Evolutionary conservation across 2,888 invertebrate genomes (phyloP).

Genomic region (Laspeyria flexula): DNA sequence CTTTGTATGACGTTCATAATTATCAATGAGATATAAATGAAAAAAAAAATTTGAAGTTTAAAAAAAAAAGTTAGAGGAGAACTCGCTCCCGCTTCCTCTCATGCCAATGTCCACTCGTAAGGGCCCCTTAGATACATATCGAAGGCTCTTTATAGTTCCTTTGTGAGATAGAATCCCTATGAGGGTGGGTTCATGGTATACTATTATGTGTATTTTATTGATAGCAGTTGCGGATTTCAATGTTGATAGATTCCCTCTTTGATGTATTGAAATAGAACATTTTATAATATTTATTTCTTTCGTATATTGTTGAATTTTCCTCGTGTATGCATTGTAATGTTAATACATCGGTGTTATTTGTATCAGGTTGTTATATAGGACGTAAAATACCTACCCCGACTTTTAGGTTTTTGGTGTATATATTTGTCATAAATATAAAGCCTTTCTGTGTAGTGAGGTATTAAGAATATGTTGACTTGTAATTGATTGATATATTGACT

Average conservation of each 20-base stretch:
- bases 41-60: too few relatives aligned
- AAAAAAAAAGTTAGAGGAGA: too few relatives aligned
- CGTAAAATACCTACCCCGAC: too few relatives aligned
- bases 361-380: too few relatives aligned
- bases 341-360: background rate
- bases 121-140: slow-evolving; percentile 44
- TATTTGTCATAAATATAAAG: too few relatives aligned
- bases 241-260: slow-evolving; percentile 27
- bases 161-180: slow-evolving; percentile 46
- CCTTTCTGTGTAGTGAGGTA: too few relatives aligned
- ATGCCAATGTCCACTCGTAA: background rate
- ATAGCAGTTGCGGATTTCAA: slow-evolving; percentile 38
- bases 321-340: background rate
- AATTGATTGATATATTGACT: too few relatives aligned
- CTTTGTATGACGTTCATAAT: too few relatives aligned
- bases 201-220: slow-evolving; percentile 49
- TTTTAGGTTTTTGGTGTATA: too few relatives aligned
- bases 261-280: slow-evolving; percentile 27
- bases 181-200: slow-evolving; percentile 28
- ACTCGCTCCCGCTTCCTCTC: slow-evolving; percentile 19
- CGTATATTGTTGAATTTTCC: slow-evolving; percentile 11
- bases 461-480: too few relatives aligned
- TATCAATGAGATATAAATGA: too few relatives aligned
- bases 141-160: slow-evolving; percentile 42
- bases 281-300: background rate